These are phyloP conservation scores for Gari tellinella DNA, from an alignment of 2,888 invertebrate species.

Conservation along the genomic window DNA sequence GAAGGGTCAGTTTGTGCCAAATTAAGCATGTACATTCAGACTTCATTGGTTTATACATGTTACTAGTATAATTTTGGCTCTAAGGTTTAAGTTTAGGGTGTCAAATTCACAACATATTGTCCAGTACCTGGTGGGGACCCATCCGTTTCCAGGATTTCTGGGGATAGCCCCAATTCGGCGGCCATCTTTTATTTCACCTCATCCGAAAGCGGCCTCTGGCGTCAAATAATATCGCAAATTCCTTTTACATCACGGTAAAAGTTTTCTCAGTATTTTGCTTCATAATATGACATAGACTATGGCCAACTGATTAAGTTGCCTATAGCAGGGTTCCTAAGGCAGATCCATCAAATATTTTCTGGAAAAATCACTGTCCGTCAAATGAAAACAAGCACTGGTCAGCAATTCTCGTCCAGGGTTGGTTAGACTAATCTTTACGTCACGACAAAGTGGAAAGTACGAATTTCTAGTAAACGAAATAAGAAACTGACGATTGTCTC, in stretches of 20 bases:
- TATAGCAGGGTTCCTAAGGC: constrained; percentile 13
- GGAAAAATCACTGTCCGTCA: constrained; percentile 52
- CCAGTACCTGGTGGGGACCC: constrained; percentile 50
- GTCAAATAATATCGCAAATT: constrained; percentile 56
- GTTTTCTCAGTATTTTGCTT: not conserved
- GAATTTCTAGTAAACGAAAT: constrained; percentile 21
- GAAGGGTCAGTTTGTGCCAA: too few species aligned
- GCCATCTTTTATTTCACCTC: constrained; percentile 80
- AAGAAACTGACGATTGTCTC: not conserved
- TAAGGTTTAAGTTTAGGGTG: too few species aligned
- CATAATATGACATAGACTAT: constrained; percentile 20
- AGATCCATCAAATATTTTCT: constrained; percentile 43
- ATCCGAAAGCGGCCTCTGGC: constrained; percentile 77
- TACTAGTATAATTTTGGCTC: too few species aligned
- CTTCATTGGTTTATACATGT: too few species aligned
- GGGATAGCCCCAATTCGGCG: constrained; percentile 77
- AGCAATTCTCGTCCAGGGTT: constrained; percentile 54
- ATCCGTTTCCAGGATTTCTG: constrained; percentile 74
- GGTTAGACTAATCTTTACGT: constrained; percentile 50
- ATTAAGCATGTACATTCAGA: too few species aligned
- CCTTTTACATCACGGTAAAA: constrained; percentile 32
- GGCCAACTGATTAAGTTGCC: constrained; percentile 27
- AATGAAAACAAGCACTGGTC: constrained; percentile 65
- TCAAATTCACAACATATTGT: too few species aligned
- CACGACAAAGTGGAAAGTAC: constrained; percentile 26